Base-by-base conservation (phyloP, 2,113 vertebrate genomes). In the Ceuthmochares aereus region DNA sequence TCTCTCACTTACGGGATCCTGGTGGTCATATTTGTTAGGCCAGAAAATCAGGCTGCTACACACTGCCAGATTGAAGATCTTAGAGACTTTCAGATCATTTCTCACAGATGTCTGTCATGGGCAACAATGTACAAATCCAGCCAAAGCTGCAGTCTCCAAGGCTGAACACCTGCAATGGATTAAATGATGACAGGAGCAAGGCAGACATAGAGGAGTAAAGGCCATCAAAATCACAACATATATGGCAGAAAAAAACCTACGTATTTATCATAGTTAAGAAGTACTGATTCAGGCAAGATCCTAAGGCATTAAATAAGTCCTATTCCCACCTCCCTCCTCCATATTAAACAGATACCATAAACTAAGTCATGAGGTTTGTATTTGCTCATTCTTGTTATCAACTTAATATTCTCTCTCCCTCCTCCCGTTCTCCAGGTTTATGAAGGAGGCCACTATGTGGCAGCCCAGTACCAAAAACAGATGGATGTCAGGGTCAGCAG, bases 381-480 rank as follows among this genome's bases (percentile, higher is more conserved):
- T 63, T 74, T 43, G 7, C 14, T 88, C 18, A 30, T 37, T 85
- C n/a, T 36, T 42, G 4, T 76, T 74, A 86, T 16, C 55, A 62
- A 8, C 18, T 45, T 23, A 32, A 42, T 58, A 72, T 2, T 7
- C 9, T 63, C 18, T 23, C 42, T 86, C 20, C 43, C 30, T 86
- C 27, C 11, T 80, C 34, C 70, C 47, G 9, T 58, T 32, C 42
- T 52, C 45, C 55, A 74, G 63, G 32, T 86, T 95, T 75, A 36
- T 70, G 60, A 81, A 81, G 82, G 72, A 96, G 60, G 76, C 85
- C 95, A 94, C 90, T 81, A 12, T 80, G 84, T 88, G 95, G 91
- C 95, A 96, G 87, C 73, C 92, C 93, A 86, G 52, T 75, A 86
- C 52, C 56, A 90, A 88, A 88, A 96, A 43, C 76, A 79, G 58